Conservation (phyloP, 2,113 vertebrate genomes). For the Zosterops japonicus region DNA sequence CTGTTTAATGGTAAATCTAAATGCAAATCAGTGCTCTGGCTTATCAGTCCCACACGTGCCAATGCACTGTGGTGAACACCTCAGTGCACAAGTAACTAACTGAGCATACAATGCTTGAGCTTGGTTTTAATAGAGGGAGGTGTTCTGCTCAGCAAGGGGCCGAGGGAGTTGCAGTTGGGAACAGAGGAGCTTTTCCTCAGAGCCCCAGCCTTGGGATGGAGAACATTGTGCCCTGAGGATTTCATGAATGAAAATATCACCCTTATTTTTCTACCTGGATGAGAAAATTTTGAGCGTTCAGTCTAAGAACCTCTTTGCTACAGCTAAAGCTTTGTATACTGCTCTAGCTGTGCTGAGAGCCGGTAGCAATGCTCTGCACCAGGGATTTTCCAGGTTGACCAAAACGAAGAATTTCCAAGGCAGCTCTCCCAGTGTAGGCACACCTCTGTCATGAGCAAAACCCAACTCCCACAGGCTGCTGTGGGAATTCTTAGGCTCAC, state of each 20-base stretch:
- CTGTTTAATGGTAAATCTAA: background rate
- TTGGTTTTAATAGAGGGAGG: background rate
- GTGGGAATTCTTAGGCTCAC: background rate
- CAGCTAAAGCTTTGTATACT: background rate
- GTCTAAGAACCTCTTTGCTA: background rate
- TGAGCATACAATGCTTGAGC: background rate
- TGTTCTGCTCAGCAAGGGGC: background rate
- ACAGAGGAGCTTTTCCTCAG: background rate
- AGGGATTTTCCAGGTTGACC: background rate
- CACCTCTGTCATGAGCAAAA: background rate
- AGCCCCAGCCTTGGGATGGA: background rate
- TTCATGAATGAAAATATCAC: background rate
- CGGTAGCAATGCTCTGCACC: background rate
- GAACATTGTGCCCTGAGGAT: background rate
- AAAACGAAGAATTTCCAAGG: background rate
- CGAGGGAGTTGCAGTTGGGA: background rate
- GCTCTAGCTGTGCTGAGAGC: background rate
- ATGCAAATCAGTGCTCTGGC: background rate
- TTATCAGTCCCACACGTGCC: background rate
- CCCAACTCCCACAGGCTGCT: background rate
- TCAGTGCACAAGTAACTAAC: background rate
- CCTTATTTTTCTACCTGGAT: background rate
- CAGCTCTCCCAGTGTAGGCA: background rate
- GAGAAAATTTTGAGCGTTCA: background rate
- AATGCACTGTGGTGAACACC: fast-evolving